Evolutionary conservation across 2,888 invertebrate species (phyloP), one percentile per base, ranked within the genome.

Genomic region (Rhorus exstirpatorius): DNA sequence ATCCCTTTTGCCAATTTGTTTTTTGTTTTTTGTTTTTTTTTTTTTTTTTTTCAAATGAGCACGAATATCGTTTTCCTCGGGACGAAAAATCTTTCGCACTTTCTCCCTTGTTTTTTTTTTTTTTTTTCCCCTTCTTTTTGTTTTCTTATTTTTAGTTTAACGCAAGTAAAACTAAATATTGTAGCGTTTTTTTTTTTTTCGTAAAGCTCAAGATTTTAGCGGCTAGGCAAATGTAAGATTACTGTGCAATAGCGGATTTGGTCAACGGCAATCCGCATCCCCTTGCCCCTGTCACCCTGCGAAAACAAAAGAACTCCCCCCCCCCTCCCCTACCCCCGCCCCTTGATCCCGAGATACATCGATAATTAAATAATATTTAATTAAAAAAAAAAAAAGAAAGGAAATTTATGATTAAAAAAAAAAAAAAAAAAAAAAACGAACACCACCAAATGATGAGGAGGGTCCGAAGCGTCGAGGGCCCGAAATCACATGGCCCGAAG

Each of bases 231-330:
- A 83, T 81, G 79, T 78, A 84, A 84, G 83, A 84, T 70, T 84
- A 77, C 79, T 86, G 84, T 84, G 86, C 83, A 84, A 81, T 76
- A 81, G 78, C 81, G 83, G 51, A 84, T 84, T 81, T 83, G 81
- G 77, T 77, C 78, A 83, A 84, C 82, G 81, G 83, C 79, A 83
- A 84, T 70, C 82, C 65, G 38, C 26, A 21, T 21, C 1, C 21
- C 12, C 17, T 49, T 14, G 4, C 46, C 63, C 41, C 63, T 65
- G 17, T 35, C 49, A 49, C 49, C 55, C 55, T 71, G 53, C 55
- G 61, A 65, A 65, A 65, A 61, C 12, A 35, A 26, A 38, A 61
- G 2, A 31, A 35, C 35, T n/a, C 17, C 19, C n/a, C 49, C 14
- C 3, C 46, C 60, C 17, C 19, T 8, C 49, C 14, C 3, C 46